Conservation (phyloP, 2,113 vertebrate genomes). For the Lepidiolamprologus cunningtoni region DNA sequence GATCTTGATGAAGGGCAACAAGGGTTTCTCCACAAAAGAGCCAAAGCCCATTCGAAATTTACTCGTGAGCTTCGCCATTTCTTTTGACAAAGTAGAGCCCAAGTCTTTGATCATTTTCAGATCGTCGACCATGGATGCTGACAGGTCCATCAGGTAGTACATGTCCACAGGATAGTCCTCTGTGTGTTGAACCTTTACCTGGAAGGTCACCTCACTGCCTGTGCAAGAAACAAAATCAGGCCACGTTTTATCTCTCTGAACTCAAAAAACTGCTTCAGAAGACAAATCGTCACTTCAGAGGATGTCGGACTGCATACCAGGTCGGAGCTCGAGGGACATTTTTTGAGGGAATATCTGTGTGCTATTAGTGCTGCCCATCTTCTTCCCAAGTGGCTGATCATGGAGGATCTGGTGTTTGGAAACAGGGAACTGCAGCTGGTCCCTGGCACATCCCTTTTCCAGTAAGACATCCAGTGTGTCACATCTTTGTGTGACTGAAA, state of each 20-base stretch:
- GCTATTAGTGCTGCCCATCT: slow-evolving; percentile 61
- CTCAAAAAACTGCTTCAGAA: not conserved
- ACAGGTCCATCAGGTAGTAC: slow-evolving; percentile 99
- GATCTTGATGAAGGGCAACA: slow-evolving; percentile 90
- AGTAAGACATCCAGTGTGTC: slow-evolving; percentile 76
- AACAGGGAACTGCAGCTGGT: slow-evolving; percentile 78
- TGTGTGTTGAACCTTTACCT: slow-evolving; percentile 85
- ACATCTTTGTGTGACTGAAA: slow-evolving; percentile 78
- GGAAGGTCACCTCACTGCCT: slow-evolving; percentile 83
- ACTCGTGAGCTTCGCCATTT: slow-evolving; percentile 92
- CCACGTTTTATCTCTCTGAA: not conserved
- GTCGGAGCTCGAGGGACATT: slow-evolving; percentile 79
- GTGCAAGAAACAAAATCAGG: not conserved
- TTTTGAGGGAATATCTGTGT: slow-evolving; percentile 91
- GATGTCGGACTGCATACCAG: slow-evolving; percentile 65
- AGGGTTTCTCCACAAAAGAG: slow-evolving; percentile 96
- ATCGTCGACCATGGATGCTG: slow-evolving; percentile 92
- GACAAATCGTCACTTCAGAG: not conserved
- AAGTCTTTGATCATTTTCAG: slow-evolving; percentile 85
- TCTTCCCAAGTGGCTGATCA: slow-evolving; percentile 74
- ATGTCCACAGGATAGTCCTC: slow-evolving; percentile 95
- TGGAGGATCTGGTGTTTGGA: slow-evolving; percentile 73
- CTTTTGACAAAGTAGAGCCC: slow-evolving; percentile 85
- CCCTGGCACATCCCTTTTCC: slow-evolving; percentile 76
- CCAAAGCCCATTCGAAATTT: slow-evolving; percentile 96